Evolutionary conservation across 2,113 vertebrate genomes (phyloP).

Genomic region (Epinephelus lanceolatus): DNA sequence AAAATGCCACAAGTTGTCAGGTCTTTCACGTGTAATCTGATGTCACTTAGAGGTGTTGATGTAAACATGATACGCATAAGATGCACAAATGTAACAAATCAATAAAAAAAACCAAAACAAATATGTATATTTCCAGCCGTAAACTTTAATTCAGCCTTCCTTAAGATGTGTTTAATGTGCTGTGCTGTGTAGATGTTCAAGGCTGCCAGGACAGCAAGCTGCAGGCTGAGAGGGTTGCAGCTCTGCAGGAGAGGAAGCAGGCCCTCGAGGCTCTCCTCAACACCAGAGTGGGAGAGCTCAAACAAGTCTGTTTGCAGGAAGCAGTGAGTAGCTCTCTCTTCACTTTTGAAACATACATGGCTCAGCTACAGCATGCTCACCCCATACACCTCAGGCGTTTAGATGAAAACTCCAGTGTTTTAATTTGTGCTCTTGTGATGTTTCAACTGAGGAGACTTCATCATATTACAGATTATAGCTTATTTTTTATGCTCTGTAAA

Average conservation of each 20-base stretch:
- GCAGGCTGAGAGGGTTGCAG: constrained; percentile 86
- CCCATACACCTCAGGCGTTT: not conserved
- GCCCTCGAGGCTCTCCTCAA: constrained; percentile 88
- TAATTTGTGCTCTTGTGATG: not conserved
- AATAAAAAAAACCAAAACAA: not conserved
- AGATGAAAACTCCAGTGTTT: not conserved
- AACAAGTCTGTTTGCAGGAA: constrained; percentile 90
- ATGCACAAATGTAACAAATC: no score
- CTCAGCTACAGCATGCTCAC: not conserved
- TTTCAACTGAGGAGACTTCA: not conserved
- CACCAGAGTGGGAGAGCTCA: constrained; percentile 89
- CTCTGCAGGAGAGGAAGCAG: constrained; percentile 88
- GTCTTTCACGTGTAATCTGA: no score
- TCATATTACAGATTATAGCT: not conserved
- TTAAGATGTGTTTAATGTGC: constrained; percentile 3
- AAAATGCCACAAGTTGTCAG: no score
- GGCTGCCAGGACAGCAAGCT: constrained; percentile 85
- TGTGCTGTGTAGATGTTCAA: constrained; percentile 72
- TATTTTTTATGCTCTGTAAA: not conserved
- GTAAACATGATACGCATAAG: no score
- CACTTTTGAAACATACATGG: not conserved
- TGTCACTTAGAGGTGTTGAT: no score
- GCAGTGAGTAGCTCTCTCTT: constrained; percentile 83
- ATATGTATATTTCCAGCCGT: not conserved
- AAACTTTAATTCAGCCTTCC: not conserved